Base-by-base conservation (phyloP, 2,888 invertebrate genomes). In the Scaptodrosophila latifasciaeformis region DNA sequence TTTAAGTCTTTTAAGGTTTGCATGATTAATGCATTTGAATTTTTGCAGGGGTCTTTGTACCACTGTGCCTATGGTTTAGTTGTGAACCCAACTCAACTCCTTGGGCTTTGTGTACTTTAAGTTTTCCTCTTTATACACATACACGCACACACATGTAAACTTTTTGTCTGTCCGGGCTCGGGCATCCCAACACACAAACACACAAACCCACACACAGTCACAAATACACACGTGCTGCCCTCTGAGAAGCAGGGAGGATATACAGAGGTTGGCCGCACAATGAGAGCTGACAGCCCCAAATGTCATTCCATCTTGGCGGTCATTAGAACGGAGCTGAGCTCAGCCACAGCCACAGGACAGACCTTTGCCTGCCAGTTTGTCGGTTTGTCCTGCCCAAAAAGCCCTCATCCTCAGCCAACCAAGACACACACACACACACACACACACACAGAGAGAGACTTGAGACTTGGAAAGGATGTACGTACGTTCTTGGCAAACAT, bases 271-370 rank as follows among this genome's bases (percentile, higher is more conserved):
- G 13, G 17, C 15, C 4, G 65, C 70, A 76, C 81, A 76, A 76
- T 78, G 79, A 75, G 64, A 75, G 67, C 81, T 81, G 81, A 76
- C 75, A 76, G 81, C 70, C 70, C 72, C 77, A 77, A 81, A 81
- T 77, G 81, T 81, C 81, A 77, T 81, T 80, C 77, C 70, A 81
- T 77, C 80, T 80, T 81, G 77, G 80, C 80, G 77, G 77, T 77
- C 81, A 77, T 79, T 77, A 77, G 79, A 79, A 76, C 67, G 65
- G 80, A 74, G 24, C 24, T 24, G 24, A n/a, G 81, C 70, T 74
- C 67, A 62, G 59, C 57, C 47, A 52, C 57, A 46, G 9, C 68
- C 49, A 5, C 37, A 12, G 18, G 46, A 31, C 57, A 55, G 61
- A 54, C 57, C 65, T 68, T 59, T 51, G 53, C 63, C 66, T 62